These are phyloP conservation scores for Cyclura pinguis DNA, from an alignment of 2,797 vertebrate species.

Conservation along the genomic window DNA sequence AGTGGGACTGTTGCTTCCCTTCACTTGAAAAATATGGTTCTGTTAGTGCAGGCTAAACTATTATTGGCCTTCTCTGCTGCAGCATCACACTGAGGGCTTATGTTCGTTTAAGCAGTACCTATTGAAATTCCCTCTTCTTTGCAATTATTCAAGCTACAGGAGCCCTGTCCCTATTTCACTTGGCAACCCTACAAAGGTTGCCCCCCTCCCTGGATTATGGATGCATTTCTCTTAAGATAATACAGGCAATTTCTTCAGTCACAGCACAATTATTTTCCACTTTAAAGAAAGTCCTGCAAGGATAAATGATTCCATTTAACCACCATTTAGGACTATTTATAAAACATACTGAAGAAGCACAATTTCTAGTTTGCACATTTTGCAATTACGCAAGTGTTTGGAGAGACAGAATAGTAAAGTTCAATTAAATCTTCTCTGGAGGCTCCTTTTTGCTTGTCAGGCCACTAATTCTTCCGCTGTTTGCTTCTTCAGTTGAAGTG, in stretches of 20 bases:
- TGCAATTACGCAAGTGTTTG: conserved; percentile 45
- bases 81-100: no score
- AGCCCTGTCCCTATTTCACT: no score
- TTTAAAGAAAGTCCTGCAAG: conserved; percentile 29
- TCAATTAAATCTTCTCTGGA: conserved; percentile 52
- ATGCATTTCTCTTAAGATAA: conserved; percentile 13
- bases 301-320: conserved; percentile 30
- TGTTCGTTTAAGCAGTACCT: no score
- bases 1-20: no score
- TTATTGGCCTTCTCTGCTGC: no score
- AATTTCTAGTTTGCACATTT: conserved; percentile 44
- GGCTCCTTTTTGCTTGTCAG: conserved; percentile 35
- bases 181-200: no score
- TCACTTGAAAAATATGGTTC: no score
- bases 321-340: conserved; percentile 32
- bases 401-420: conserved; percentile 32
- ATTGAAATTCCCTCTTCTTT: no score
- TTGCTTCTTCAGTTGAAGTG: conserved; percentile 49
- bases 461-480: conserved; percentile 50
- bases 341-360: conserved; percentile 47
- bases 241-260: conserved; percentile 19
- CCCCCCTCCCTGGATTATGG: no score
- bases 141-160: no score
- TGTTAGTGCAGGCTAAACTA: no score
- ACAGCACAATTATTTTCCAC: conserved; percentile 9